Conservation (phyloP, 1,140 invertebrate genomes). For the Trachymyrmex septentrionalis region DNA sequence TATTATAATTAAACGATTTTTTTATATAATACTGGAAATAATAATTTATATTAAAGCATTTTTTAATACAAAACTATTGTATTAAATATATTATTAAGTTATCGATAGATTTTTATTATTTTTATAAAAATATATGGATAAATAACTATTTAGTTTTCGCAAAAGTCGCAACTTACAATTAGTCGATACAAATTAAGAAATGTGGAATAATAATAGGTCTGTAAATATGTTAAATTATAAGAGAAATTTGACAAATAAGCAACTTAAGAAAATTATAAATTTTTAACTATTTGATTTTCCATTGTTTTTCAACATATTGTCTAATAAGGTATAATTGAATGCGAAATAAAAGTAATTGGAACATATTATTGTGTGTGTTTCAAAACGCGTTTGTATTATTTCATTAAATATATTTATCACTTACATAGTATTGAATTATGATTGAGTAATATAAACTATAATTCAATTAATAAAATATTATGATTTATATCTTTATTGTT, state of each 20-base stretch:
- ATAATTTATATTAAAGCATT: background rate
- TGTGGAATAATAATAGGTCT: background rate
- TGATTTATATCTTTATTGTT: background rate
- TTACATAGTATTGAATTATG: background rate
- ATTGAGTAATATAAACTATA: background rate
- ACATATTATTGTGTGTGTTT: background rate
- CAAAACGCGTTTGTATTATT: slow-evolving; percentile 5
- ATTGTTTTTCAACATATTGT: background rate
- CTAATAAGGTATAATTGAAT: background rate
- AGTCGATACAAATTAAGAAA: background rate
- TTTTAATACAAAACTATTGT: background rate
- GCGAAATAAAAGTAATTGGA: background rate
- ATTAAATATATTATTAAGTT: background rate
- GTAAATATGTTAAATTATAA: background rate
- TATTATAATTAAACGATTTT: slow-evolving; percentile 5
- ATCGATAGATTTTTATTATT: background rate
- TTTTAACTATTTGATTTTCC: background rate
- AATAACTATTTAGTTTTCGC: background rate
- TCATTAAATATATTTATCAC: background rate
- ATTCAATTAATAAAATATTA: background rate
- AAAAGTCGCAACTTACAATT: background rate
- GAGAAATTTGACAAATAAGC: background rate
- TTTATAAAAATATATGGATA: background rate
- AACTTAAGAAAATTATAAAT: background rate
- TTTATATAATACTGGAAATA: background rate